Conservation (phyloP, 2,888 invertebrate genomes). For the Leucophora obtusa region DNA sequence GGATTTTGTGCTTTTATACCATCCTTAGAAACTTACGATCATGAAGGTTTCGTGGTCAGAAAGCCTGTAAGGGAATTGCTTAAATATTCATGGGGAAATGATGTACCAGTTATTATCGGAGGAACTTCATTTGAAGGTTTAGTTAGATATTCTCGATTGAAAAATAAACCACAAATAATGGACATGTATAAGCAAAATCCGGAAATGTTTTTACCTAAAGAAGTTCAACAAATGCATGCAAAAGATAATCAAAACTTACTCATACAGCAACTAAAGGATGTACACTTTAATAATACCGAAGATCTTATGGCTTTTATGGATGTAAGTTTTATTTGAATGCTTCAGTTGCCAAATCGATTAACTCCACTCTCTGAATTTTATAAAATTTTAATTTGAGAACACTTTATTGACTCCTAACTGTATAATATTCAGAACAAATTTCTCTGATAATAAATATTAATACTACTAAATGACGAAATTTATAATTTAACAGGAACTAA, state of each 20-base stretch:
- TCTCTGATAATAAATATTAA: no score
- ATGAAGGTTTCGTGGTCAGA: conserved; percentile 67
- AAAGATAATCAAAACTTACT: conserved; percentile 52
- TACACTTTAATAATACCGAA: conserved; percentile 50
- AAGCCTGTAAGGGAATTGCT: conserved; percentile 69
- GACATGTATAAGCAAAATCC: conserved; percentile 52
- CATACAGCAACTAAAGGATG: conserved; percentile 7
- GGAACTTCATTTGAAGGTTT: conserved; percentile 75
- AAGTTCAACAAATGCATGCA: conserved; percentile 66
- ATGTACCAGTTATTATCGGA: conserved; percentile 75
- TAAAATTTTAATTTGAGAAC: no score
- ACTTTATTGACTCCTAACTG: no score
- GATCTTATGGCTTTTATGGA: conserved; percentile 66
- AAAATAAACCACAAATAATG: conserved; percentile 53
- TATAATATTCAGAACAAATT: no score
- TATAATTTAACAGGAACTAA: no score
- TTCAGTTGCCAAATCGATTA: no score
- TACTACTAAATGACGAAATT: no score
- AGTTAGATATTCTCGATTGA: conserved; percentile 69
- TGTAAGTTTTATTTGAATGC: conserved; percentile 52
- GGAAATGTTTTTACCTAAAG: conserved; percentile 68
- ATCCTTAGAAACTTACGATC: conserved; percentile 71
- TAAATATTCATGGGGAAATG: conserved; percentile 72
- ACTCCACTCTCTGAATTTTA: no score
- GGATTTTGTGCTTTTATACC: conserved; percentile 73